A percentile compares a stretch with the other conserved stretches of the same genome.
These are phyloP conservation scores for Micrasema longulum DNA, from an alignment of 1,140 invertebrate species.

Conservation along the genomic window DNA sequence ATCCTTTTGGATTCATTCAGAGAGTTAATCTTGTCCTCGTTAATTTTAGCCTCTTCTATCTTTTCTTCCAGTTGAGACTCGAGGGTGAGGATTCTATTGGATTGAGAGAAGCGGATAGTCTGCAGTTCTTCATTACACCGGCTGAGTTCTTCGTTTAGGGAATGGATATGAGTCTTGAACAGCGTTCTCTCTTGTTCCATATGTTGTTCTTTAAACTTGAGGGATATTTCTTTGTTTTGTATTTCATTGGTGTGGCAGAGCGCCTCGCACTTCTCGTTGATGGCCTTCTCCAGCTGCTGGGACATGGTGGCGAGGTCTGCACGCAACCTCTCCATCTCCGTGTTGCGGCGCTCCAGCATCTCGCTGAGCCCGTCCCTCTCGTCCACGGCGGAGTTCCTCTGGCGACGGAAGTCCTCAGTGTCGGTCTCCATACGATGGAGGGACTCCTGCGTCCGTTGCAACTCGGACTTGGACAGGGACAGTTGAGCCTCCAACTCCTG, in stretches of 20 bases:
- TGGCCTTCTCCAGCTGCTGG: slow-evolving; percentile 75
- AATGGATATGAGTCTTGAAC: slow-evolving; percentile 80
- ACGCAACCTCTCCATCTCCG: slow-evolving; percentile 77
- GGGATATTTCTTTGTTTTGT: slow-evolving; percentile 79
- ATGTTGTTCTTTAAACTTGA: slow-evolving; percentile 85
- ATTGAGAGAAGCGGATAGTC: slow-evolving; percentile 79
- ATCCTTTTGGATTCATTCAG: slow-evolving; percentile 76
- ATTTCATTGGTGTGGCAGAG: slow-evolving; percentile 83
- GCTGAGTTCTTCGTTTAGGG: slow-evolving; percentile 81
- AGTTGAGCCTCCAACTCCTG: slow-evolving; percentile 73
- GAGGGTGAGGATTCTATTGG: slow-evolving; percentile 76
- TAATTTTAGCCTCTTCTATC: slow-evolving; percentile 80
- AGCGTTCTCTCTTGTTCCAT: slow-evolving; percentile 83
- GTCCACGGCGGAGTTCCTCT: slow-evolving; percentile 74
- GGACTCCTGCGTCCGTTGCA: slow-evolving; percentile 73
- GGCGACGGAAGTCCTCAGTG: slow-evolving; percentile 67
- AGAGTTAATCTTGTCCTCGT: slow-evolving; percentile 73
- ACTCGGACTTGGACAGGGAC: slow-evolving; percentile 71
- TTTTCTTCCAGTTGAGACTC: slow-evolving; percentile 83
- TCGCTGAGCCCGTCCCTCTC: slow-evolving; percentile 78
- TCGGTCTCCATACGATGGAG: slow-evolving; percentile 68
- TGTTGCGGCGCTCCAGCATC: slow-evolving; percentile 76
- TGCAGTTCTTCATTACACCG: slow-evolving; percentile 82
- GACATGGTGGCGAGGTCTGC: slow-evolving; percentile 73
- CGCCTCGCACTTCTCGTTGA: slow-evolving; percentile 85